Percentiles rank a stretch among this genome's conserved stretches.
These are phyloP conservation scores for Chroicocephalus ridibundus DNA, from an alignment of 2,113 vertebrate species.

Conservation along the genomic window DNA sequence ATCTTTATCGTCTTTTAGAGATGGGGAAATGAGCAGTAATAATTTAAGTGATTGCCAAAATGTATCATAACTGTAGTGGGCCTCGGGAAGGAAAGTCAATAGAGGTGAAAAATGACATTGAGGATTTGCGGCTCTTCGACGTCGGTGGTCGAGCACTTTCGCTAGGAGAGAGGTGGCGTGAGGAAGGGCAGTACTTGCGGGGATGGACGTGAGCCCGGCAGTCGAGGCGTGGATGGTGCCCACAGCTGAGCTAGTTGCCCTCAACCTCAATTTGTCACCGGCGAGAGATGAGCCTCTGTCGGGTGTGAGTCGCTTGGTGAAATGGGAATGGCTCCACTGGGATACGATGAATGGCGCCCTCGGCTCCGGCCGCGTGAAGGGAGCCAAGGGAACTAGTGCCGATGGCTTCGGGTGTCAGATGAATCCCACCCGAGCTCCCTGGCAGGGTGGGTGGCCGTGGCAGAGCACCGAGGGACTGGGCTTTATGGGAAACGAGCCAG, in stretches of 20 bases:
- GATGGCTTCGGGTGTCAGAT: neutral
- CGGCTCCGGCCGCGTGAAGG: fast-evolving
- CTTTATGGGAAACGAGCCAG: neutral
- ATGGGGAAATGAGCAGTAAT: neutral
- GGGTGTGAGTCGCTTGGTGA: neutral
- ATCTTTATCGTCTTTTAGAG: neutral
- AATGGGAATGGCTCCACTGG: neutral
- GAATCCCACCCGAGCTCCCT: neutral
- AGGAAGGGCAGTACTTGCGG: neutral
- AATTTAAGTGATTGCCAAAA: neutral
- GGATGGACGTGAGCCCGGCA: neutral
- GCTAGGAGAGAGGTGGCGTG: fast-evolving
- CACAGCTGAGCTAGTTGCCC: neutral
- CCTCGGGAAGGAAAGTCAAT: neutral
- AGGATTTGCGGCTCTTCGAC: neutral
- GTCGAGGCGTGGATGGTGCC: neutral
- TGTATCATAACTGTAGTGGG: neutral
- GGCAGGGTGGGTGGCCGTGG: neutral
- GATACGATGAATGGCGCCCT: neutral
- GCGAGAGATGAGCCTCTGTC: neutral
- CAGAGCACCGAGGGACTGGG: neutral
- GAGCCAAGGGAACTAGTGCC: neutral
- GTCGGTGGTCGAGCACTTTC: neutral
- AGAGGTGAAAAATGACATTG: neutral
- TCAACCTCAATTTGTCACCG: neutral